A percentile compares a stretch with the other conserved stretches of the same genome.
These are phyloP conservation scores for Augochlorella aurata DNA, from an alignment of 2,888 invertebrate genomes.

Conservation along the genomic window DNA sequence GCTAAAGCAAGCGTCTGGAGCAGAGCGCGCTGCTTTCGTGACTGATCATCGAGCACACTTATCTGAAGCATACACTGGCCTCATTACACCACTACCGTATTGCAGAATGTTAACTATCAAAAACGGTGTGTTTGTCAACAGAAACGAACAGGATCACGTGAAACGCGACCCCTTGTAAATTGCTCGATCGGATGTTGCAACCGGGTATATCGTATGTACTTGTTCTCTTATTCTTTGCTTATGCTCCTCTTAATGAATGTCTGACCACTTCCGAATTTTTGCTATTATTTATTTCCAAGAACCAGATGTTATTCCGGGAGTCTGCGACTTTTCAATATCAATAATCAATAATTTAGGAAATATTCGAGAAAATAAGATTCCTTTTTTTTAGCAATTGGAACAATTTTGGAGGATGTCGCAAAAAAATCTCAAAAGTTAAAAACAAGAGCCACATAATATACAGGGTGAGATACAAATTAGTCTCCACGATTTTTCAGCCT, in stretches of 20 bases:
- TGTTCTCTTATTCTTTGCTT: neutral
- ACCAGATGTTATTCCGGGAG: too few relatives aligned
- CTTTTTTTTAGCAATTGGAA: too few relatives aligned
- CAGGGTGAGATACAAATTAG: too few relatives aligned
- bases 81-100: conserved; percentile 46
- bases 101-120: conserved; percentile 51
- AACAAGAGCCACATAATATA: too few relatives aligned
- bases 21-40: conserved; percentile 49
- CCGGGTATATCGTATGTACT: neutral
- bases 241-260: neutral
- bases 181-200: conserved; percentile 1
- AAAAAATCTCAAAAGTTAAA: too few relatives aligned
- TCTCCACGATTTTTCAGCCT: too few relatives aligned
- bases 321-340: too few relatives aligned
- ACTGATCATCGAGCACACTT: conserved; percentile 48
- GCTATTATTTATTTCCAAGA: too few relatives aligned
- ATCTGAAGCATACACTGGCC: conserved; percentile 34
- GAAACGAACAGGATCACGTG: conserved; percentile 35
- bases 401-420: too few relatives aligned
- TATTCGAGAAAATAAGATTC: too few relatives aligned
- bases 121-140: conserved; percentile 32
- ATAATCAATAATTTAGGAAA: too few relatives aligned
- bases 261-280: too few relatives aligned
- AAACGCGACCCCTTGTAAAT: conserved; percentile 18
- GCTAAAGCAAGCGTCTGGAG: conserved; percentile 45